phyloP scores from a whole-genome alignment of 2,797 vertebrate species.

The Fistularia tabacaria region DNA sequence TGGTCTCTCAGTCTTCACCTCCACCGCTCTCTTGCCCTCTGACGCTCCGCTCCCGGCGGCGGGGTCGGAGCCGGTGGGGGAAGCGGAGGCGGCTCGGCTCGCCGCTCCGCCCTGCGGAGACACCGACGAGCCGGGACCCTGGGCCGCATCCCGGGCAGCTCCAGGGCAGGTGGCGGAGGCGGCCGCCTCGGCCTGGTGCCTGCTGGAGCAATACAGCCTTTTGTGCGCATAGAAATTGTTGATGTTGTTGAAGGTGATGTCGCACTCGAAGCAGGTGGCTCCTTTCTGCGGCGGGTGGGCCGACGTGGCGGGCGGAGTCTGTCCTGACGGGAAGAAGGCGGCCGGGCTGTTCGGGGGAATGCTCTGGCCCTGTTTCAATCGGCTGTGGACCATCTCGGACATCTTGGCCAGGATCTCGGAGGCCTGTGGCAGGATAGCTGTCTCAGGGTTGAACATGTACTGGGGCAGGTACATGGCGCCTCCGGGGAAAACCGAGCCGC shows the following conservation, averaged over 20 bases:
- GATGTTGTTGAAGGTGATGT: slow-evolving; percentile 97
- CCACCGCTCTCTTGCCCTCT: slow-evolving; percentile 44
- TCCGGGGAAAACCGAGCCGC: slow-evolving; percentile 70
- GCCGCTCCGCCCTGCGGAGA: slow-evolving; percentile 49
- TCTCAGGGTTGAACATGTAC: slow-evolving; percentile 85
- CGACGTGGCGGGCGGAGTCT: slow-evolving; percentile 28
- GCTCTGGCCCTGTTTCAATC: slow-evolving; percentile 83
- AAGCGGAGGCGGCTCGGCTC: slow-evolving; percentile 54
- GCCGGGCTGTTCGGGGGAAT: slow-evolving; percentile 56
- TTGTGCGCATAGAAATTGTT: slow-evolving; percentile 98
- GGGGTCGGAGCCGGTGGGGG: slow-evolving; percentile 54
- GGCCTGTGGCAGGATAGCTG: slow-evolving; percentile 86
- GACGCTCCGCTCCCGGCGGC: slow-evolving; percentile 37
- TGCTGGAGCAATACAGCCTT: slow-evolving; percentile 93
- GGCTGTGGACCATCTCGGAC: slow-evolving; percentile 96
- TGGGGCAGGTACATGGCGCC: slow-evolving; percentile 86
- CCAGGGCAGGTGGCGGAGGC: slow-evolving; percentile 35
- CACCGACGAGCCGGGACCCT: slow-evolving; percentile 32
- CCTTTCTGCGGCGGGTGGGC: slow-evolving; percentile 79
- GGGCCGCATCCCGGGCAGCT: slow-evolving; percentile 47
- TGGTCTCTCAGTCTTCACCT: slow-evolving; percentile 70
- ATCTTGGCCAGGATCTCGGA: slow-evolving; percentile 97
- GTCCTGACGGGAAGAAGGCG: slow-evolving; percentile 72
- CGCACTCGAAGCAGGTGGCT: slow-evolving; percentile 94
- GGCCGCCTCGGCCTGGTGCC: slow-evolving; percentile 79